phyloP scores from a whole-genome alignment of 2,888 invertebrate species.

The Euproctis similis region DNA sequence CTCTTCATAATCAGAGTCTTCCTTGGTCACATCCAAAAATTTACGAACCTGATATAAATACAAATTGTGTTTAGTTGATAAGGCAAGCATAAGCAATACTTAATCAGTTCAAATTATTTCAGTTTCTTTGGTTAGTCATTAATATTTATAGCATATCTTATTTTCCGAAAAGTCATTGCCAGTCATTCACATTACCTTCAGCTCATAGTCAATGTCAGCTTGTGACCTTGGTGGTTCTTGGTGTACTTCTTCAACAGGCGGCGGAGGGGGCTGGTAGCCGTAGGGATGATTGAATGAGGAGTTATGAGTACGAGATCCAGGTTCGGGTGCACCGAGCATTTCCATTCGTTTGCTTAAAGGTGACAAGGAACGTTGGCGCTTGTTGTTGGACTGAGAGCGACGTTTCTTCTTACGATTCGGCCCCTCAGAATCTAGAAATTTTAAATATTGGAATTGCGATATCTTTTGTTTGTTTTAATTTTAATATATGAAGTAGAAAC shows the following conservation, averaged over 20 bases:
- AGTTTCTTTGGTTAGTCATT: no score
- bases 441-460: no score
- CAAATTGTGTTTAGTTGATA: no score
- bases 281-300: conserved; percentile 83
- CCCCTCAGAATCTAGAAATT: conserved; percentile 72
- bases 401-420: conserved; percentile 77
- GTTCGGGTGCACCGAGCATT: conserved; percentile 76
- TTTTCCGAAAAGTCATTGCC: no score
- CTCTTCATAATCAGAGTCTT: conserved; percentile 90
- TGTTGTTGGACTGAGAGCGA: conserved; percentile 72
- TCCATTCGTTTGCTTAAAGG: conserved; percentile 90
- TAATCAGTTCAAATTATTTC: no score
- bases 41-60: conserved; percentile 83
- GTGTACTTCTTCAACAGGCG: conserved; percentile 56
- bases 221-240: conserved; percentile 51
- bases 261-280: conserved; percentile 76
- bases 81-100: no score
- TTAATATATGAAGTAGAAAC: no score
- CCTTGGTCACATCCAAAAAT: conserved; percentile 86
- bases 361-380: conserved; percentile 83
- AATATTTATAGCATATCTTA: no score
- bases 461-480: no score
- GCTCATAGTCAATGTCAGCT: conserved; percentile 79
- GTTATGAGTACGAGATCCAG: conserved; percentile 65
- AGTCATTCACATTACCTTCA: conserved; percentile 73